These are phyloP conservation scores for Calosoma granatense DNA, from an alignment of 1,140 invertebrate species.

Conservation along the genomic window DNA sequence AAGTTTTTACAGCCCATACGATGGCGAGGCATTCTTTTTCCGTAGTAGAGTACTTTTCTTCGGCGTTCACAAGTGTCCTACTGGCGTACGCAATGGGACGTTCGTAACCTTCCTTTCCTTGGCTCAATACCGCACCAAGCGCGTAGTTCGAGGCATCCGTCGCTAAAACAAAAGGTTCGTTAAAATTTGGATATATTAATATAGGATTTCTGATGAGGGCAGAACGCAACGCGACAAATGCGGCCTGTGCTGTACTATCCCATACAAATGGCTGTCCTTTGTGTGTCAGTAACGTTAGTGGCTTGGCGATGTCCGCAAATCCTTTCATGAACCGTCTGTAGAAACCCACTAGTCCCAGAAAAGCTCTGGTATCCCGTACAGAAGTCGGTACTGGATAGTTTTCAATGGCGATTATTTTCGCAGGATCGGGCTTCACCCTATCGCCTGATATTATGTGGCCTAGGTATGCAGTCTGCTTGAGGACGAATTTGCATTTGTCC, in stretches of 20 bases:
- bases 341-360: slow-evolving; percentile 28
- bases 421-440: slow-evolving; percentile 21
- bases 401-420: slow-evolving; percentile 17
- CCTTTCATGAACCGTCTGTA: slow-evolving; percentile 31
- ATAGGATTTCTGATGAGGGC: slow-evolving; percentile 8
- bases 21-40: slow-evolving; percentile 13
- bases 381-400: slow-evolving; percentile 17
- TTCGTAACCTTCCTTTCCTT: slow-evolving; percentile 13
- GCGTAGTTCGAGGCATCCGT: slow-evolving; percentile 19
- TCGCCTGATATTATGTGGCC: slow-evolving; percentile 19
- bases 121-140: slow-evolving; percentile 20
- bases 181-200: slow-evolving; percentile 21
- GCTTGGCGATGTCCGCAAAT: slow-evolving; percentile 26
- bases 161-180: slow-evolving; percentile 21
- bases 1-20: slow-evolving; percentile 10
- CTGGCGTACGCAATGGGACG: slow-evolving; percentile 11
- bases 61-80: slow-evolving; percentile 8
- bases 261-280: not conserved
- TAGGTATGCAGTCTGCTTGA: slow-evolving; percentile 13
- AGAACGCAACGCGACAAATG: not conserved
- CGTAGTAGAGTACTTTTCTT: slow-evolving; percentile 10
- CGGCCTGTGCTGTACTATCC: not conserved
- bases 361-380: not conserved
- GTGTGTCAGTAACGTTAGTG: slow-evolving; percentile 9
- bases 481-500: slow-evolving; percentile 35